These are phyloP conservation scores for Gymnogyps californianus DNA, from an alignment of 2,113 vertebrate species.

Conservation along the genomic window DNA sequence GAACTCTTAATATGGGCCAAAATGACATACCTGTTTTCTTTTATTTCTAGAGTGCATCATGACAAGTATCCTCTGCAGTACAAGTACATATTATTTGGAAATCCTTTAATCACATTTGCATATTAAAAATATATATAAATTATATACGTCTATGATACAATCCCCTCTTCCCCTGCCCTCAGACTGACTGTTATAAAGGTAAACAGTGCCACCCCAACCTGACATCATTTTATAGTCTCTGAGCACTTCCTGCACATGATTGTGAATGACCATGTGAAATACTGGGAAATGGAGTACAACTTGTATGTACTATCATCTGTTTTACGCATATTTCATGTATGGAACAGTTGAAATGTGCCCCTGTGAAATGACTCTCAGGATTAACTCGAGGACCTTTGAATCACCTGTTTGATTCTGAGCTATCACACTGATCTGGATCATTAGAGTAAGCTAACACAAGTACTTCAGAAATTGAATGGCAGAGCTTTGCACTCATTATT, in stretches of 20 bases:
- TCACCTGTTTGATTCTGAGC: background rate
- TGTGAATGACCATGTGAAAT: background rate
- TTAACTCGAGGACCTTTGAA: background rate
- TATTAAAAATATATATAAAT: background rate
- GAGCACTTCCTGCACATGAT: background rate
- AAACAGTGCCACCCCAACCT: background rate
- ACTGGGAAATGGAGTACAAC: background rate
- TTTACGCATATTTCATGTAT: background rate
- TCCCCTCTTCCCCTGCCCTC: background rate
- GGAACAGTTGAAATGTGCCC: background rate
- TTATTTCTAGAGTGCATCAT: background rate
- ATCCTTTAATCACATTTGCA: background rate
- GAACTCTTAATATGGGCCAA: background rate
- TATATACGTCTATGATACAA: background rate
- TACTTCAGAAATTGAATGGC: background rate
- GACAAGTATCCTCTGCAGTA: background rate
- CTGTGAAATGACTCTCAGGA: background rate
- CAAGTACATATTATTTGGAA: background rate
- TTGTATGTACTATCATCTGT: background rate
- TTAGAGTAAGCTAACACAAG: background rate
- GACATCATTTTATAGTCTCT: background rate
- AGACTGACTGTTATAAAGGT: background rate
- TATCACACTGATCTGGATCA: background rate
- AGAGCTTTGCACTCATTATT: background rate
- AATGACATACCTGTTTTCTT: background rate